A percentile compares a stretch with the other conserved stretches of the same genome.
Evolutionary conservation across 2,113 vertebrate genomes (phyloP).

Genomic region (Actinemys pallida): DNA sequence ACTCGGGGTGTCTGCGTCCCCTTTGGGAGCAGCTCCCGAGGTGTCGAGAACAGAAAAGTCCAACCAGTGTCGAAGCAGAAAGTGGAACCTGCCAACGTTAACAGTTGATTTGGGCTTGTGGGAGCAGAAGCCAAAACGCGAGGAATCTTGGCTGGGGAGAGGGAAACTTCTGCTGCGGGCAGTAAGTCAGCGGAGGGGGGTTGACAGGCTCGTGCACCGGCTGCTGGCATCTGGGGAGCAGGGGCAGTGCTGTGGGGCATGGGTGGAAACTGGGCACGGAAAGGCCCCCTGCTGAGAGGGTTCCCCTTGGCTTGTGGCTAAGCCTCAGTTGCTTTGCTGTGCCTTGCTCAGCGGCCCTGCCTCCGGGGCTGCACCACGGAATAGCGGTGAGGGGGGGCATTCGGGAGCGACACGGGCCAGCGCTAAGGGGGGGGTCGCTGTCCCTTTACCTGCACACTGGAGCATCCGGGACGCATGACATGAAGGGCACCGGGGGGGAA

Average conservation of each 20-base stretch:
- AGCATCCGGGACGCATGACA: not conserved
- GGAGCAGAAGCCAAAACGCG: constrained; percentile 5
- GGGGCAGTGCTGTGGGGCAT: not conserved
- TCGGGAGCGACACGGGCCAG: accelerated
- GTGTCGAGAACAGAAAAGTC: constrained; percentile 32
- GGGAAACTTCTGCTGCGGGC: constrained; percentile 18
- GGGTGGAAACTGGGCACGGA: too few relatives aligned
- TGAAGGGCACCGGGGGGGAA: accelerated
- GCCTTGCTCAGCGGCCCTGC: accelerated
- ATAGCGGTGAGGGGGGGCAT: accelerated
- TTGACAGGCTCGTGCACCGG: not conserved
- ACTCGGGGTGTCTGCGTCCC: not conserved
- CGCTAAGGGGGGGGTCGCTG: too few relatives aligned
- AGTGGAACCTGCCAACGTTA: not conserved
- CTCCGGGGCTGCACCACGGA: accelerated
- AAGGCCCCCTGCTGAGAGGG: accelerated
- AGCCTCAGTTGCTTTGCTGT: accelerated
- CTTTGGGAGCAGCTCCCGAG: not conserved
- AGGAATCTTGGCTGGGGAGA: constrained; percentile 37
- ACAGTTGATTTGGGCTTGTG: constrained; percentile 4
- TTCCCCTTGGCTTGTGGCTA: not conserved
- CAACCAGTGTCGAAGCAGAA: not conserved
- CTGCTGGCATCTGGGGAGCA: not conserved
- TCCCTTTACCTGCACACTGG: not conserved
- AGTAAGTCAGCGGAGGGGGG: constrained; percentile 10